Evolutionary conservation across 2,113 vertebrate genomes (phyloP), one percentile per base, ranked within the genome.

Genomic region (Shinisaurus crocodilurus): DNA sequence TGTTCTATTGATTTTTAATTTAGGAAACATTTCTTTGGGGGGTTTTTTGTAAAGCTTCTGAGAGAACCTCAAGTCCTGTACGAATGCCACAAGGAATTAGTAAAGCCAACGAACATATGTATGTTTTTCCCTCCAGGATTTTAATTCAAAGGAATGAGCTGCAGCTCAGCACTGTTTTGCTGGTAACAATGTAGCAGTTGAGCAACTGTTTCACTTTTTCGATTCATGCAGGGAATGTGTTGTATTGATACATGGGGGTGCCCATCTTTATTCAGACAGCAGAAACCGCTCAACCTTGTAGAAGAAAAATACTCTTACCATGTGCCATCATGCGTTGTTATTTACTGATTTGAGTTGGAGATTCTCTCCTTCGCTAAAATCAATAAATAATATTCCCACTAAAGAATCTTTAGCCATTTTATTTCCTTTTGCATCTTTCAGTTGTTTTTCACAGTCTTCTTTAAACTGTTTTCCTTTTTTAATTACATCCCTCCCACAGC

Each of bases 1-100:
- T 93, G 50, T 88, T 90, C 65, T 92, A 92, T 96, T 95, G 95
- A 95, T 95, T 97, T 96, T 96, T 96, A 95, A 95, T 96, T 94
- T 93, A 95, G 92, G 92, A 96, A 96, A 90, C 95, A 82, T 94
- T 92, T 94, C 84, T 87, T 93, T 87, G 92, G 57, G 29, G 92
- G 32, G 16, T 95, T 94, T 95, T 65, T 94, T 93, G 92, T 92
- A 96, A 94, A 94, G 80, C 91, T 96, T 94, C 79, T 32, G n/a
- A 57, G n/a, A 83, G 69, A 86, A 88, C 54, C 50, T 75, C 67
- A 95, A 92, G 90, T 83, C 85, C 89, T 85, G 80, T 90, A 88
- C 10, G 6, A 95, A 88, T 93, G 92, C 91, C 95, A 94, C 87
- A 82, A 1, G 12, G 37, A 96, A 95, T 96, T 91, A 96, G 85